phyloP scores from a whole-genome alignment of 2,888 invertebrate genomes.

The Drosophila nigricruria region DNA sequence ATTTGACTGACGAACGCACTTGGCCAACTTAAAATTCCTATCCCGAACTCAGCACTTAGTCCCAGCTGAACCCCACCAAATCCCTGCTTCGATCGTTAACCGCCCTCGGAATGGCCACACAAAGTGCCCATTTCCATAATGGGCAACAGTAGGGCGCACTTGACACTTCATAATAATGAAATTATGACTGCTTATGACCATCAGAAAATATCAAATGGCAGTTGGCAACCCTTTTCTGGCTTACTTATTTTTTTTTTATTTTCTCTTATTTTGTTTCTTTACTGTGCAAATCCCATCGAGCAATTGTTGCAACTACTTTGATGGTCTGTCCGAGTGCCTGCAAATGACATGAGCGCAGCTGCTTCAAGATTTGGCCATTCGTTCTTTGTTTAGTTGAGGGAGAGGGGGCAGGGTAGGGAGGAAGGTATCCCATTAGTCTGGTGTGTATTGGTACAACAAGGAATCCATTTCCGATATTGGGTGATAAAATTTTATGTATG shows the following conservation, averaged over 20 bases:
- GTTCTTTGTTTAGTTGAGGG: slow-evolving; percentile 13
- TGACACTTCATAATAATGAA: slow-evolving; percentile 80
- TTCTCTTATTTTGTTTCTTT: slow-evolving; percentile 17
- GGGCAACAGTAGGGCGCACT: slow-evolving; percentile 51
- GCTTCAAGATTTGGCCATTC: slow-evolving; percentile 14
- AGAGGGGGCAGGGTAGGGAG: not conserved
- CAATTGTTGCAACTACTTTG: slow-evolving; percentile 57
- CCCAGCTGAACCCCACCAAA: slow-evolving; percentile 15
- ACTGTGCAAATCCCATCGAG: slow-evolving; percentile 15
- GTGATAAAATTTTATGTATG: slow-evolving; percentile 80
- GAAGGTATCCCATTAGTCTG: slow-evolving; percentile 70
- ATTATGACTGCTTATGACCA: slow-evolving; percentile 77
- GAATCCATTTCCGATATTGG: slow-evolving; percentile 82
- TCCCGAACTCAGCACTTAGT: slow-evolving; percentile 12
- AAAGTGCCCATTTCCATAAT: slow-evolving; percentile 75
- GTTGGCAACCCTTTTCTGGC: slow-evolving; percentile 49
- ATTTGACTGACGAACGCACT: slow-evolving; percentile 32
- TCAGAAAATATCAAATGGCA: slow-evolving; percentile 47
- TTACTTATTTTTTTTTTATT: slow-evolving; percentile 23
- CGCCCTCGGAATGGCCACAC: slow-evolving; percentile 54
- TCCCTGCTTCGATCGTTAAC: slow-evolving; percentile 7
- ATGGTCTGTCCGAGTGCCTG: slow-evolving; percentile 47
- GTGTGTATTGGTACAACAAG: slow-evolving; percentile 54
- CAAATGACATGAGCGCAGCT: slow-evolving; percentile 49
- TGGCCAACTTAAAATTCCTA: slow-evolving; percentile 56